Percentiles rank a stretch among this genome's conserved stretches.
Evolutionary conservation across 2,888 invertebrate species (phyloP).

Genomic region (Drosophila sordidula): DNA sequence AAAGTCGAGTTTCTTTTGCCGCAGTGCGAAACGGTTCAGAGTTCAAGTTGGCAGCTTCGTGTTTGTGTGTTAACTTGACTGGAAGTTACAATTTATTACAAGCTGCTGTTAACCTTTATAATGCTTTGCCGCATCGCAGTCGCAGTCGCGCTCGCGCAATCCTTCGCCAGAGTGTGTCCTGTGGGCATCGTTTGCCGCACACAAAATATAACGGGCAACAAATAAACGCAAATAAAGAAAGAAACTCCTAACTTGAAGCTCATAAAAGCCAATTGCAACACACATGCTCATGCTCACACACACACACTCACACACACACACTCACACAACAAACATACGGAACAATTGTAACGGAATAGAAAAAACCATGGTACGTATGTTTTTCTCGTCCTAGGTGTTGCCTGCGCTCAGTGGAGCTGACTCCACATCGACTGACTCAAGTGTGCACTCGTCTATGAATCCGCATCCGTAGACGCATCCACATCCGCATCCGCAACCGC

Average conservation of each 20-base stretch:
- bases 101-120: conserved; percentile 44
- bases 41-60: conserved; percentile 27
- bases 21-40: conserved; percentile 30
- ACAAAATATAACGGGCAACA: conserved; percentile 42
- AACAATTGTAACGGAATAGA: background rate
- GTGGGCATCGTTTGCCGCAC: conserved; percentile 65
- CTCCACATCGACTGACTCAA: conserved; percentile 69
- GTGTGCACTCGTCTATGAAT: conserved; percentile 73
- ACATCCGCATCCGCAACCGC: conserved; percentile 26
- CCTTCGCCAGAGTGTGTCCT: conserved; percentile 54
- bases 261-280: conserved; percentile 46
- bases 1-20: conserved; percentile 17
- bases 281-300: conserved; percentile 11
- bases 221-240: conserved; percentile 38
- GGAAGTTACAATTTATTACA: conserved; percentile 36
- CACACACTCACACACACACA: conserved; percentile 9
- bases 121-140: conserved; percentile 29
- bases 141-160: conserved; percentile 69
- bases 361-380: conserved; percentile 45
- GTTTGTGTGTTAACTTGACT: conserved; percentile 1
- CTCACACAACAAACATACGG: background rate
- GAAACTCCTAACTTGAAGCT: conserved; percentile 27
- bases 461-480: conserved; percentile 53
- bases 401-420: background rate
- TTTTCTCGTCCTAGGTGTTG: conserved; percentile 29